Base-by-base conservation (phyloP, 2,113 vertebrate species). In the Solenodon paradoxus region DNA sequence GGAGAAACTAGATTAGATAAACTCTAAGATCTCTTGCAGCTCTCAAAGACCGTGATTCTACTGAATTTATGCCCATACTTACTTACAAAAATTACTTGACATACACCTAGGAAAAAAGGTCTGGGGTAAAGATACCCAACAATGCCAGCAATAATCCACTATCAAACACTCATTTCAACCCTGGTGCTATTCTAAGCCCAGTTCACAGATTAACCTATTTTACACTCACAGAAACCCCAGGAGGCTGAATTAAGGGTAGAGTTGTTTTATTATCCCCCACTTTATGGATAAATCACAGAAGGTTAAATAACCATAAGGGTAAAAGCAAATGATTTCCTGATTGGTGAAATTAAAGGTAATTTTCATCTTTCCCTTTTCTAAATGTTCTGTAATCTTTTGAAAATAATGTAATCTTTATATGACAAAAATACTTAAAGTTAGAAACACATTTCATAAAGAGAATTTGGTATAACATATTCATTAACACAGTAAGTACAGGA, bases 1-100 rank as follows among this genome's bases (percentile, higher is more conserved):
- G 32, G 90, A 90, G 64, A 93, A 94, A 84, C n/a, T 45, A 84
- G 79, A 75, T 72, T 89, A 57, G n/a, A 83, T 89, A 86, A 89
- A 75, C 61, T 53, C 66, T 35, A 45, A 96, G 16, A 51, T 32
- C 30, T 1, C 49, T 64, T 28, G 8, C 49, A 42, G 47, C n/a
- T 88, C 55, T 95, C 86, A 82, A 69, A 89, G 57, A 79, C 17
- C 88, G 90, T 1, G 17, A 92, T 40, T 90, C 38, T 35, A 40
- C 40, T 32, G 35, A 93, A 86, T 64, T 40, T 30, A 49, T 30
- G 38, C 38, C 30, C 61, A 45, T 17, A 85, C 1, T 57, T 82
- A 78, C 45, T 79, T 94, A 55, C 12, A 26, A 94, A 77, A 78
- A 61, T 68, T 55, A 89, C 10, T 32, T 91, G 55, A 38, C 16